phyloP scores from a whole-genome alignment of 2,797 vertebrate species.

The Sebastes trivittatus region DNA sequence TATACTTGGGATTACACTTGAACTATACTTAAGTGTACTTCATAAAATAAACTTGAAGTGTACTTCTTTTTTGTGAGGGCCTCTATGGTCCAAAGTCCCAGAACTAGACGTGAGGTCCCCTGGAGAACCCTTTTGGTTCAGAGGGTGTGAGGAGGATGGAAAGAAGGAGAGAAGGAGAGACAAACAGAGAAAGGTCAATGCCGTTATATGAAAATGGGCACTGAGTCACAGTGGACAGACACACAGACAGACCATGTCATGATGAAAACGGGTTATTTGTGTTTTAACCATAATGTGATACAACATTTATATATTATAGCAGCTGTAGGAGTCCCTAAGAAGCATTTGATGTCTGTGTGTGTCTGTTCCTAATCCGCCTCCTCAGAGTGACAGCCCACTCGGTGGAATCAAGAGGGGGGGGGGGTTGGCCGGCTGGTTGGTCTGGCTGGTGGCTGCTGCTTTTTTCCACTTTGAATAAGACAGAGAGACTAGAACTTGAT shows the following conservation, averaged over 20 bases:
- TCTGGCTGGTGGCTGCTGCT: slow-evolving; percentile 26
- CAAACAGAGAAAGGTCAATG: slow-evolving; percentile 51
- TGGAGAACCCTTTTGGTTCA: slow-evolving; percentile 12
- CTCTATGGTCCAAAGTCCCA: background rate
- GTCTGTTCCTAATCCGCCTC: slow-evolving; percentile 57
- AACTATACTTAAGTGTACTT: no score
- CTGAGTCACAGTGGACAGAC: slow-evolving; percentile 46
- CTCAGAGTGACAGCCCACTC: slow-evolving; percentile 60
- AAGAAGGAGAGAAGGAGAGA: background rate
- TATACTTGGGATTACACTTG: no score
- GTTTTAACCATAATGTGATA: slow-evolving; percentile 13
- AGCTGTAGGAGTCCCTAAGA: background rate
- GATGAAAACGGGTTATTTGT: slow-evolving; percentile 16
- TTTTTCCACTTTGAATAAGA: slow-evolving; percentile 20
- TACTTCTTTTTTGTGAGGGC: no score
- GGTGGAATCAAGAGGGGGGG: slow-evolving; percentile 27
- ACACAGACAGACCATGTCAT: background rate
- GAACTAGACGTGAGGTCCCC: background rate
- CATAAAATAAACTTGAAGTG: no score
- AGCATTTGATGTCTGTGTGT: slow-evolving; percentile 9
- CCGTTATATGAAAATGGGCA: slow-evolving; percentile 40
- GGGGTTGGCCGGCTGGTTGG: slow-evolving; percentile 19
- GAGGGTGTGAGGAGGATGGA: slow-evolving; percentile 21
- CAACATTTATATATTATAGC: background rate
- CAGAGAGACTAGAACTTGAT: slow-evolving; percentile 16